Percentiles rank a stretch among this genome's conserved stretches.
Conservation (phyloP, 2,888 invertebrate genomes). For the Dasysyrphus tricinctus region DNA sequence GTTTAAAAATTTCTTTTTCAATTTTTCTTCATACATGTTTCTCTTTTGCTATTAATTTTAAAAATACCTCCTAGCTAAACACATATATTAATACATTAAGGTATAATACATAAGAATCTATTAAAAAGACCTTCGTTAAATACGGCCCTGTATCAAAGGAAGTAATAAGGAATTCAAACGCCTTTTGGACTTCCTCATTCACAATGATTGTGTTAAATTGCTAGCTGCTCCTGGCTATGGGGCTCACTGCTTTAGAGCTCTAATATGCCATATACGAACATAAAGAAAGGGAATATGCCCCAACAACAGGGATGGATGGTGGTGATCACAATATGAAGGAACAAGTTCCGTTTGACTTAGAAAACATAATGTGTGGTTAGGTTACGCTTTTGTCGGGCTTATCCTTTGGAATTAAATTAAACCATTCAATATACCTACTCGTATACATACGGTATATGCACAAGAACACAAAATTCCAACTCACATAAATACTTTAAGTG, state of each 20-base stretch:
- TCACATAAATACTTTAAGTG: constrained; percentile 16
- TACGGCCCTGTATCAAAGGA: constrained; percentile 33
- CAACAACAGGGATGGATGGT: constrained; percentile 40
- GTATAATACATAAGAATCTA: neutral
- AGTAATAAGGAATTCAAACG: constrained; percentile 63
- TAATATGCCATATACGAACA: constrained; percentile 4
- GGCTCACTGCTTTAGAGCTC: neutral
- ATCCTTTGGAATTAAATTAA: constrained; percentile 73
- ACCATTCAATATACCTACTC: constrained; percentile 39
- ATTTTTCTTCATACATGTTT: no score
- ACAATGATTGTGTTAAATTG: constrained; percentile 41
- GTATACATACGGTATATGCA: neutral
- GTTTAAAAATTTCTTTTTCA: no score
- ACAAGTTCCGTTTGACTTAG: constrained; percentile 75
- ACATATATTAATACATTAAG: no score
- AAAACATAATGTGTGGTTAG: constrained; percentile 75
- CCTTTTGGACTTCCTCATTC: constrained; percentile 63
- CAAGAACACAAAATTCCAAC: neutral
- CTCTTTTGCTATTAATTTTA: no score
- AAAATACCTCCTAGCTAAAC: no score
- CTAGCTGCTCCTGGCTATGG: neutral
- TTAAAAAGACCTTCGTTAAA: neutral
- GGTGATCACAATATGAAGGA: constrained; percentile 69
- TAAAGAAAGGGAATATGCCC: constrained; percentile 22
- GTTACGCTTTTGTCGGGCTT: constrained; percentile 74